Conservation (phyloP, 2,113 vertebrate species). For the Oplegnathus fasciatus region DNA sequence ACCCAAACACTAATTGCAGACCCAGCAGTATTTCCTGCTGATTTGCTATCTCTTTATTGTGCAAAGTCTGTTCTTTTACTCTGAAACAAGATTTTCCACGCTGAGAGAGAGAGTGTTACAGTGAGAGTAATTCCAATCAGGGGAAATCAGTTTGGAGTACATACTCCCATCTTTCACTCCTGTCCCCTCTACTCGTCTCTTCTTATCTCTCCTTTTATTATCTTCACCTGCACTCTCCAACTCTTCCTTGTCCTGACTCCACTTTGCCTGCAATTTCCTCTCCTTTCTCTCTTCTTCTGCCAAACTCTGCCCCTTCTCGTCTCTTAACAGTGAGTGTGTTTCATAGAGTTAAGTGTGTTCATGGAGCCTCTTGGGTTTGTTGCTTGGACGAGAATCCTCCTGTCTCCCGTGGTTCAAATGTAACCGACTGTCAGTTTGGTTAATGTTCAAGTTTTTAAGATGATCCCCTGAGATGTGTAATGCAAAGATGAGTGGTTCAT, state of each 20-base stretch:
- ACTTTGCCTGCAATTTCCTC: constrained; percentile 54
- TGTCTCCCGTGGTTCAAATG: background rate
- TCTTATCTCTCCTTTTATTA: constrained; percentile 58
- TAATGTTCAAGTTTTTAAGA: background rate
- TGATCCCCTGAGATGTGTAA: background rate
- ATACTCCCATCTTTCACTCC: constrained; percentile 31
- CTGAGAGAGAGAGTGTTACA: background rate
- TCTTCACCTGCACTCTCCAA: constrained; percentile 30
- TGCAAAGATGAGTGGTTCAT: background rate
- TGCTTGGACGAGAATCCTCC: background rate
- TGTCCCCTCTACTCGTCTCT: constrained; percentile 6
- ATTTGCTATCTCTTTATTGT: constrained; percentile 62
- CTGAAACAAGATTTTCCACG: constrained; percentile 10
- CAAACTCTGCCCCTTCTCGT: constrained; percentile 1
- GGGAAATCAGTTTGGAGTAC: constrained; percentile 50
- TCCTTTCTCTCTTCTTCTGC: background rate
- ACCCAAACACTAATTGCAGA: constrained; percentile 66
- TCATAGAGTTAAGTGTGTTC: constrained; percentile 33
- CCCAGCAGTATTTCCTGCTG: constrained; percentile 59
- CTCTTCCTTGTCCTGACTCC: constrained; percentile 46
- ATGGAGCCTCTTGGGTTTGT: background rate
- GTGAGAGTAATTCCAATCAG: constrained; percentile 50
- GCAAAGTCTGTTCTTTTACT: constrained; percentile 52
- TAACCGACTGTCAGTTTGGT: background rate
- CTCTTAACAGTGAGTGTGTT: constrained; percentile 9